These are phyloP conservation scores for Agrotis segetum DNA, from an alignment of 2,888 invertebrate genomes.

Conservation along the genomic window DNA sequence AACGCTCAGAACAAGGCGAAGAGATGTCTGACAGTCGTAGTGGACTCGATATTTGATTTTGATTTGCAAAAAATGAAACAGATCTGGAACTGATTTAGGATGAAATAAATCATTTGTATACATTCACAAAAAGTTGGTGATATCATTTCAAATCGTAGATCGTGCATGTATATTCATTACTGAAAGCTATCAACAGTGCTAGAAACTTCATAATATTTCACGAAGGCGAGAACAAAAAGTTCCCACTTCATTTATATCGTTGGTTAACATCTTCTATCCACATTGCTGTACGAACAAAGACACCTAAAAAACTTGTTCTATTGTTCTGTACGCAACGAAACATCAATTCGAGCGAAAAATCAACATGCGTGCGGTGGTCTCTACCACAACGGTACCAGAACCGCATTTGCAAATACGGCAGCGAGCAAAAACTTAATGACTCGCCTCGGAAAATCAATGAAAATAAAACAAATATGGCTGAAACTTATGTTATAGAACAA, in stretches of 20 bases:
- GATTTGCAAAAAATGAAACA: conserved; percentile 49
- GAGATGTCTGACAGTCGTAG: conserved; percentile 29
- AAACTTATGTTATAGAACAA: conserved; percentile 50
- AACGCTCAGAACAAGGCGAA: conserved; percentile 19
- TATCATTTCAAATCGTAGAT: conserved; percentile 64
- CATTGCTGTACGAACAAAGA: conserved; percentile 70
- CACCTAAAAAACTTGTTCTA: conserved; percentile 69
- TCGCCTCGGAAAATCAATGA: conserved; percentile 64
- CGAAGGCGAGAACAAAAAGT: conserved; percentile 64
- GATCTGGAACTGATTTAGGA: conserved; percentile 51
- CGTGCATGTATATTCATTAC: conserved; percentile 64
- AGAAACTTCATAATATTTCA: conserved; percentile 60
- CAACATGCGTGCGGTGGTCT: conserved; percentile 65
- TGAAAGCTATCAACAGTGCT: conserved; percentile 57
- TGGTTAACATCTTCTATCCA: conserved; percentile 67
- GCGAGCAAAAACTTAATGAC: conserved; percentile 74
- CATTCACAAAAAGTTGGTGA: conserved; percentile 50
- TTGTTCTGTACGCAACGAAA: conserved; percentile 74
- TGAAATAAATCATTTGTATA: conserved; percentile 58
- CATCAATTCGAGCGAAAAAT: conserved; percentile 71
- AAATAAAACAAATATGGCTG: conserved; percentile 52
- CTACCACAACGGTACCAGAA: conserved; percentile 74
- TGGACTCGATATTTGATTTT: conserved; percentile 34
- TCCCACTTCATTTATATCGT: conserved; percentile 60
- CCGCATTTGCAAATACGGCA: conserved; percentile 72